Percentiles rank a stretch among this genome's conserved stretches.
These are phyloP conservation scores for Pardosa pseudoannulata DNA, from an alignment of 2,888 invertebrate genomes.

Conservation along the genomic window DNA sequence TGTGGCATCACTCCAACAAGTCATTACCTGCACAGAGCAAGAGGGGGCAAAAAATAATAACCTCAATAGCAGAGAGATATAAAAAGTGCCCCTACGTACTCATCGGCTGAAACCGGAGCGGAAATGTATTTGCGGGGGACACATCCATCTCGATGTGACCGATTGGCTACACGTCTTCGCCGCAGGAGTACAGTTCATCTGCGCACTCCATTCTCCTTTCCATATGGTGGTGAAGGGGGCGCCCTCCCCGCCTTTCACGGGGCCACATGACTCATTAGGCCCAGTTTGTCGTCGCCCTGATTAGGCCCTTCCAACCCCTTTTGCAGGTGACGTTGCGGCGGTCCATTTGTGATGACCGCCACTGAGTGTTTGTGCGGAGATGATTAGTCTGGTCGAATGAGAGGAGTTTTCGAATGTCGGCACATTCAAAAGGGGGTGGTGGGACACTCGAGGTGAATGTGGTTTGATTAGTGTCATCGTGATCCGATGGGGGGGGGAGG, in stretches of 20 bases:
- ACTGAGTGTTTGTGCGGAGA: constrained; percentile 14
- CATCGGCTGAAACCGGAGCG: background rate
- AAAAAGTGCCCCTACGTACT: background rate
- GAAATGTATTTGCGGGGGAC: constrained; percentile 2
- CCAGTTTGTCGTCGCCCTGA: constrained; percentile 28
- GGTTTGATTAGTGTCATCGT: constrained; percentile 16
- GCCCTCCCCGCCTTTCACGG: background rate
- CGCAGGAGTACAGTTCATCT: constrained; percentile 28
- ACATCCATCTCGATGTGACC: constrained; percentile 20
- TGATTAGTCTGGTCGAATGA: constrained; percentile 8
- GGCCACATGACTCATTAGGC: constrained; percentile 69
- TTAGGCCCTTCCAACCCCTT: constrained; percentile 18
- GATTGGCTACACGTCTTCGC: constrained; percentile 31
- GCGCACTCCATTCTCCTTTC: constrained; percentile 23
- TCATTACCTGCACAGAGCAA: too few relatives aligned
- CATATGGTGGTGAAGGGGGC: constrained; percentile 62
- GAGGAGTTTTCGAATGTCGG: constrained; percentile 19
- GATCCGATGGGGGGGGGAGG: background rate
- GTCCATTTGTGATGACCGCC: constrained; percentile 43
- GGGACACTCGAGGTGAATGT: constrained; percentile 13
- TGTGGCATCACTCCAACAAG: too few relatives aligned
- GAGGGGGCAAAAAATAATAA: too few relatives aligned
- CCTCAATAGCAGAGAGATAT: background rate
- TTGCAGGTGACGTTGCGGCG: constrained; percentile 8
- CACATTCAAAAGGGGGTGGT: constrained; percentile 12